Evolutionary conservation across 2,113 vertebrate genomes (phyloP).

Genomic region (Plestiodon gilberti): DNA sequence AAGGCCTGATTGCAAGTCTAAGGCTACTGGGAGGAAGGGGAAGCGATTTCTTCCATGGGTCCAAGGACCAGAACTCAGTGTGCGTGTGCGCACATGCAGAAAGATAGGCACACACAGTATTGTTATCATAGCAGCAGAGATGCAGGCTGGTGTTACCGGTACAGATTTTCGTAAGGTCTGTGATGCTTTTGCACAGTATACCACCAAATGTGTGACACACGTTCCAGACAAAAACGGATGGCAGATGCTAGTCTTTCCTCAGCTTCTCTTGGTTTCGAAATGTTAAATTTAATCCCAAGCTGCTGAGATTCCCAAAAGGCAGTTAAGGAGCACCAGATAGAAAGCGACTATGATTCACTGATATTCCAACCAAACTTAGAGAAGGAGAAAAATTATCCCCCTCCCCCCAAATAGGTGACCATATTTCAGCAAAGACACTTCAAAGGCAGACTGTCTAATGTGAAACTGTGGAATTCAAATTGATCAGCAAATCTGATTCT

Average conservation of each 20-base stretch:
- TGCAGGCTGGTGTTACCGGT: neutral
- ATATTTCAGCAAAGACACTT: neutral
- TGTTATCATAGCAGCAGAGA: neutral
- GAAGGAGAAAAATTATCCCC: neutral
- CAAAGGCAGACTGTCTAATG: neutral
- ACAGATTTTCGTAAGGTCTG: neutral
- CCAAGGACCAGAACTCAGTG: neutral
- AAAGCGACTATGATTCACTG: constrained; percentile 48
- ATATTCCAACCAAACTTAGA: constrained; percentile 16
- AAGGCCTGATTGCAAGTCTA: neutral
- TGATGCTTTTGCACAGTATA: neutral
- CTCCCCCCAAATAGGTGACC: neutral
- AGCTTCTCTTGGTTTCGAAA: neutral
- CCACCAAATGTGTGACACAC: neutral
- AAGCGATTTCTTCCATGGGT: no score
- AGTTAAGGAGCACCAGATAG: neutral
- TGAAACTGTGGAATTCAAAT: neutral
- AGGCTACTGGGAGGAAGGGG: no score
- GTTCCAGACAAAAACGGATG: neutral
- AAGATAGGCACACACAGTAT: neutral
- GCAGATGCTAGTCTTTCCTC: neutral
- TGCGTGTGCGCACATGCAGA: no score
- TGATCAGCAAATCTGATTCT: neutral
- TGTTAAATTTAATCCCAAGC: constrained; percentile 3
- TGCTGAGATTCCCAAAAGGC: constrained; percentile 17